A percentile compares a stretch with the other conserved stretches of the same genome.
phyloP scores from a whole-genome alignment of 2,888 invertebrate species.

The Habroteleia sp. region DNA sequence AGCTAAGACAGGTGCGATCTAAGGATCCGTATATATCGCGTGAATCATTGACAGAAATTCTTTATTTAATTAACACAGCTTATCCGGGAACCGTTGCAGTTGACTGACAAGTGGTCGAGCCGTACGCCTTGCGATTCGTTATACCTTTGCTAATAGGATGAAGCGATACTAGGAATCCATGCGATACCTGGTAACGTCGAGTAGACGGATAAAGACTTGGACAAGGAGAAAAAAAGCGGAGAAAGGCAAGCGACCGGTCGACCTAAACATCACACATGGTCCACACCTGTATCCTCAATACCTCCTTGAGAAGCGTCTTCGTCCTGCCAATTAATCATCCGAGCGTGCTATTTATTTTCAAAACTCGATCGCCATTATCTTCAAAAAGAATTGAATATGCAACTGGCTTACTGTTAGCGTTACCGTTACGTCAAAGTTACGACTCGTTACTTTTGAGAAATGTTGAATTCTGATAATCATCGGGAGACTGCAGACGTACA shows the following conservation, averaged over 20 bases:
- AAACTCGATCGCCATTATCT: conserved; percentile 12
- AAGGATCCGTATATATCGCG: no score
- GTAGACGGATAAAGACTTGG: conserved; percentile 2
- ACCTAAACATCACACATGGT: conserved; percentile 25
- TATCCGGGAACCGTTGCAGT: conserved; percentile 30
- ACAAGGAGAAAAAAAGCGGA: conserved; percentile 14
- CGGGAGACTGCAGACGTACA: no score
- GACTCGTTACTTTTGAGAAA: conserved; percentile 41
- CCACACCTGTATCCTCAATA: conserved; percentile 23
- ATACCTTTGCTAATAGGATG: conserved; percentile 33
- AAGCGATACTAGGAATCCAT: conserved; percentile 37
- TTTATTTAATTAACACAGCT: conserved; percentile 35
- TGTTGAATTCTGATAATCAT: conserved; percentile 11
- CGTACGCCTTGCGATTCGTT: conserved; percentile 13
- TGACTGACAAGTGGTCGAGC: conserved; percentile 35
- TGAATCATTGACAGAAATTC: conserved; percentile 23
- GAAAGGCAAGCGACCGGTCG: conserved; percentile 28
- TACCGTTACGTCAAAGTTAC: conserved; percentile 31
- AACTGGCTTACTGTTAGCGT: conserved; percentile 22
- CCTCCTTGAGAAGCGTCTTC: background rate
- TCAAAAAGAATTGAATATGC: conserved; percentile 24
- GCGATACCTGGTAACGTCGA: conserved; percentile 7
- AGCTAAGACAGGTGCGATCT: no score
- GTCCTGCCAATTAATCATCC: conserved; percentile 13
- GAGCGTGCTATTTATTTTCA: conserved; percentile 12